A percentile compares a stretch with the other conserved stretches of the same genome.
phyloP scores from a whole-genome alignment of 2,888 invertebrate species.

The Pterobdella sp. region DNA sequence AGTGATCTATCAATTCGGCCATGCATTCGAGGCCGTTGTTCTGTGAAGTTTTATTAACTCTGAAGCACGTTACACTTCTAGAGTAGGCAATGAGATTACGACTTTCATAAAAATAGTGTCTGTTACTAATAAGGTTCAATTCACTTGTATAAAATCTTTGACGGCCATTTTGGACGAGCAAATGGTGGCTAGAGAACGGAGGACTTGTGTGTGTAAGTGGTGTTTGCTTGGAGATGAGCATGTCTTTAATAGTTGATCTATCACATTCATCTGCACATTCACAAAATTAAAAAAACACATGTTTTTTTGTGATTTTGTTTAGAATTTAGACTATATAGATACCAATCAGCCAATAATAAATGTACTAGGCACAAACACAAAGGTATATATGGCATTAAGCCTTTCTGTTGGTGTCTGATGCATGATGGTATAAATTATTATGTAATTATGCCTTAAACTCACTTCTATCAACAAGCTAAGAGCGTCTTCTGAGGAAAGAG shows the following conservation, averaged over 20 bases:
- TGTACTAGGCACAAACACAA: no score
- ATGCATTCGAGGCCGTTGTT: neutral
- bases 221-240: neutral
- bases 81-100: neutral
- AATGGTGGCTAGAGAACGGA: conserved; percentile 6
- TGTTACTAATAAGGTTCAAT: no score
- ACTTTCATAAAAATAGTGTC: neutral
- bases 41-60: neutral
- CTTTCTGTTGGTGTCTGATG: no score
- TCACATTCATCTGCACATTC: neutral
- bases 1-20: neutral
- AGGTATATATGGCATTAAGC: no score
- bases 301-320: no score
- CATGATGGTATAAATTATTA: neutral
- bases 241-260: neutral
- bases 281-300: no score
- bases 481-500: neutral
- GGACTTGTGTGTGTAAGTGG: neutral
- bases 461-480: neutral
- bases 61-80: neutral
- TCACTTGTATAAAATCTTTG: neutral
- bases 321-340: no score
- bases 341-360: no score
- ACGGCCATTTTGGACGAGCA: neutral
- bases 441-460: neutral